Evolutionary conservation across 1,140 invertebrate species (phyloP).

Genomic region (Rhynchophorus ferrugineus): DNA sequence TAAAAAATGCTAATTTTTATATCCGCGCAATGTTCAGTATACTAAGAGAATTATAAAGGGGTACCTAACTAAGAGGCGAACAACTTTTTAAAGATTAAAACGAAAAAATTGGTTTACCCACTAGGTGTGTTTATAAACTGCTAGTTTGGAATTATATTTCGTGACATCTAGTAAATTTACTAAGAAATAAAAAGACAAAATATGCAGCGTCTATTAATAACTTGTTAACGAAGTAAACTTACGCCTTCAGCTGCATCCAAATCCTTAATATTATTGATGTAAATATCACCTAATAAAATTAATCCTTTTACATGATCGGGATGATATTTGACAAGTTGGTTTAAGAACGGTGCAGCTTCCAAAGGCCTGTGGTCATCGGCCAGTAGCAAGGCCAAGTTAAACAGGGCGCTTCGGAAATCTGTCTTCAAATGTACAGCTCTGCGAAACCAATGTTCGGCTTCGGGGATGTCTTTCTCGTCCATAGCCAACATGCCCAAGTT

Average conservation of each 20-base stretch:
- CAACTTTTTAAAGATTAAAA: no score
- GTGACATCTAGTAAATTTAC: no score
- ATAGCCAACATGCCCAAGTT: slow-evolving; percentile 86
- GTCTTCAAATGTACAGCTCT: slow-evolving; percentile 75
- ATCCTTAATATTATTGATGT: slow-evolving; percentile 93
- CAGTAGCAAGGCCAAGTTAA: slow-evolving; percentile 86
- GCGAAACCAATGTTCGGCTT: slow-evolving; percentile 83
- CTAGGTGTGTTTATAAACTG: no score
- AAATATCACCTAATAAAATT: slow-evolving; percentile 91
- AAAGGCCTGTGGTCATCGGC: slow-evolving; percentile 80
- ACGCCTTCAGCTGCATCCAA: slow-evolving; percentile 85
- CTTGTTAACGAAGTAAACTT: no score
- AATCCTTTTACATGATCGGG: slow-evolving; percentile 92
- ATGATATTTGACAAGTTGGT: slow-evolving; percentile 84
- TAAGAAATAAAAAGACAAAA: no score
- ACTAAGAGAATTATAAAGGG: no score
- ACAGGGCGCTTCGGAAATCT: slow-evolving; percentile 86
- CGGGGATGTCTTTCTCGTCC: slow-evolving; percentile 83
- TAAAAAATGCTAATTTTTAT: no score
- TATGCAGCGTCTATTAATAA: no score
- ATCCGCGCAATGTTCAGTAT: no score
- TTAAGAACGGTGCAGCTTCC: slow-evolving; percentile 87
- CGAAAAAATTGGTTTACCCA: no score
- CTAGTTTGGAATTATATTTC: neutral
- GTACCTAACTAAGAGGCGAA: no score